Evolutionary conservation across 2,797 vertebrate genomes (phyloP).

Genomic region (Chiloscyllium punctatum): DNA sequence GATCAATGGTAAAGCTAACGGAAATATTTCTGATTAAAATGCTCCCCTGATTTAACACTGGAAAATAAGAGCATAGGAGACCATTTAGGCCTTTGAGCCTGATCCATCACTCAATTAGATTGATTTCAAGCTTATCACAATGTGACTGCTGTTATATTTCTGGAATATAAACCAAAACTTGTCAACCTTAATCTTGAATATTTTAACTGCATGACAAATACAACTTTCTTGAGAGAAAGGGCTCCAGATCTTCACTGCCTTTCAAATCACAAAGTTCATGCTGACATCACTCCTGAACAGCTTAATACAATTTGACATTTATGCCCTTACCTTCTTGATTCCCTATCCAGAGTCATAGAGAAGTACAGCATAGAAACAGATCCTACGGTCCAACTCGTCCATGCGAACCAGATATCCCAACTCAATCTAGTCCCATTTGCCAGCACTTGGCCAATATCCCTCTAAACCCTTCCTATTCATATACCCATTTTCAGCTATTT

Average conservation of each 20-base stretch:
- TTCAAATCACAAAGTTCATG: not conserved
- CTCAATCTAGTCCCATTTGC: too few relatives aligned
- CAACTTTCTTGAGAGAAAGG: not conserved
- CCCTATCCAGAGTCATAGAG: not conserved
- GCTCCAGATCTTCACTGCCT: not conserved
- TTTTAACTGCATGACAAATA: not conserved
- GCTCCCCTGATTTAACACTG: not conserved
- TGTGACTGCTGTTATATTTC: not conserved
- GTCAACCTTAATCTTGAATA: not conserved
- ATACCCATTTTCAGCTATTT: not conserved
- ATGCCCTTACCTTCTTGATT: not conserved
- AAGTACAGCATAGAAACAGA: too few relatives aligned
- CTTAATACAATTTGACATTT: not conserved
- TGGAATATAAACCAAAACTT: not conserved
- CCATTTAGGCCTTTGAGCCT: not conserved
- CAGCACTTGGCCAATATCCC: too few relatives aligned
- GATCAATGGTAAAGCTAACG: not conserved
- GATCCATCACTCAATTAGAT: not conserved
- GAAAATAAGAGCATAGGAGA: not conserved
- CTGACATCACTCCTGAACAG: not conserved
- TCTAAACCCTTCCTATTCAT: too few relatives aligned
- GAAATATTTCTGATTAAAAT: not conserved
- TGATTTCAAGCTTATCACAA: too few relatives aligned
- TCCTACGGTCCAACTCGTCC: too few relatives aligned
- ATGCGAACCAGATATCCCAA: too few relatives aligned